A percentile compares a stretch with the other conserved stretches of the same genome.
These are phyloP conservation scores for Drosophila flavopinicola DNA, from an alignment of 2,888 invertebrate genomes.

Conservation along the genomic window DNA sequence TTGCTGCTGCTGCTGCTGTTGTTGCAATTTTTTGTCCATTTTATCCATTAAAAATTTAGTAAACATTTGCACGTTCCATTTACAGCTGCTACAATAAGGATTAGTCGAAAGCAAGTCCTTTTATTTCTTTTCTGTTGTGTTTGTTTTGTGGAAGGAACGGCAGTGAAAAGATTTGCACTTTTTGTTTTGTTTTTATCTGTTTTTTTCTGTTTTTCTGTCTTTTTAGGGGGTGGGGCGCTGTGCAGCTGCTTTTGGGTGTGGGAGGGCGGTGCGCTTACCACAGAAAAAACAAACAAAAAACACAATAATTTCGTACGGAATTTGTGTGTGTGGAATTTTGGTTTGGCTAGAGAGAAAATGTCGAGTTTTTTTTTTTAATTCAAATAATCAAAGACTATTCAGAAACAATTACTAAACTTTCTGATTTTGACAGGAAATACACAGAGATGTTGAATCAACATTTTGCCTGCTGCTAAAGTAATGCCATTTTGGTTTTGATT, in stretches of 20 bases:
- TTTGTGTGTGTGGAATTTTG: slow-evolving; percentile 68
- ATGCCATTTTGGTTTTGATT: too few relatives aligned
- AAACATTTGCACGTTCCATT: slow-evolving; percentile 58
- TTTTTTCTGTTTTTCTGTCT: slow-evolving; percentile 29
- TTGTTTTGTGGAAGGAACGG: slow-evolving; percentile 6
- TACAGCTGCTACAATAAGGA: slow-evolving; percentile 27
- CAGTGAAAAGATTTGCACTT: slow-evolving; percentile 16
- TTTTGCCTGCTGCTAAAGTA: too few relatives aligned
- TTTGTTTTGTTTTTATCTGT: neutral
- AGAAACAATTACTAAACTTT: slow-evolving; percentile 41
- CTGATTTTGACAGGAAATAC: slow-evolving; percentile 43
- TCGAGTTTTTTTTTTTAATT: slow-evolving; percentile 37
- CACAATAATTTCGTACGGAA: slow-evolving; percentile 69
- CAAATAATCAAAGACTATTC: slow-evolving; percentile 45
- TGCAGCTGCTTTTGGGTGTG: too few relatives aligned
- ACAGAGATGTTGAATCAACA: neutral
- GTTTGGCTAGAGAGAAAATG: slow-evolving; percentile 48
- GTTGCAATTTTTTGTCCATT: slow-evolving; percentile 63
- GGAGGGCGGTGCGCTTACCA: slow-evolving; percentile 55
- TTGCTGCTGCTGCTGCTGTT: slow-evolving; percentile 21
- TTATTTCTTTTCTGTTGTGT: too few relatives aligned
- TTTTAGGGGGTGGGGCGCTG: slow-evolving; percentile 45
- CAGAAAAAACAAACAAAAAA: slow-evolving; percentile 34
- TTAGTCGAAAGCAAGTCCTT: neutral
- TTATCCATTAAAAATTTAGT: slow-evolving; percentile 47